Conservation (phyloP, 37 sponge, comb jelly and placozoan genomes). For the Trichoplax adhaerens region DNA sequence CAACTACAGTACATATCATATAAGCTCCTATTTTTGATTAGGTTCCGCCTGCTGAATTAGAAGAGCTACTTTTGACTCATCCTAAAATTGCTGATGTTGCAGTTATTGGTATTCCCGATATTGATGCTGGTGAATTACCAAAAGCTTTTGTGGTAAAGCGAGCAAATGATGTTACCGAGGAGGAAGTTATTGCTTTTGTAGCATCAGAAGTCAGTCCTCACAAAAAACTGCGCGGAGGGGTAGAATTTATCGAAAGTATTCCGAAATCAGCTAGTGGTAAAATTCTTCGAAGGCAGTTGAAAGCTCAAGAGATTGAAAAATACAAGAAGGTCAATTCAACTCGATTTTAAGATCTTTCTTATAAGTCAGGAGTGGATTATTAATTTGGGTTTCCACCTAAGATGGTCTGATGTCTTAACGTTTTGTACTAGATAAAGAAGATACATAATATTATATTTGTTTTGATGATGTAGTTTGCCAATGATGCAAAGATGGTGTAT, state of each 20-base stretch:
- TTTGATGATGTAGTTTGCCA: too few relatives aligned
- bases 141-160: conserved; percentile 63
- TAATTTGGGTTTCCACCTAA: too few relatives aligned
- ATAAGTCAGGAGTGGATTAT: too few relatives aligned
- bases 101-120: conserved; percentile 61
- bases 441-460: too few relatives aligned
- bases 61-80: conserved; percentile 50
- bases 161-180: conserved; percentile 21
- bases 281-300: conserved; percentile 39
- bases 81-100: conserved; percentile 67
- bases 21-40: not conserved
- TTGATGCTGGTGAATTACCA: conserved; percentile 62
- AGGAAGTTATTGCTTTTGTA: conserved; percentile 35
- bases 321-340: too few relatives aligned
- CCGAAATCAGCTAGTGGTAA: conserved; percentile 81
- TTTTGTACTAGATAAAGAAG: too few relatives aligned
- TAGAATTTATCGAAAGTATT: conserved; percentile 44
- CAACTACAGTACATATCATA: too few relatives aligned
- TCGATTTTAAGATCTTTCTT: too few relatives aligned
- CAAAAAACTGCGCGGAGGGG: conserved; percentile 61
- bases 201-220: conserved; percentile 30
- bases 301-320: too few relatives aligned
- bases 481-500: too few relatives aligned
- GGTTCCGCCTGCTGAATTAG: conserved; percentile 85
- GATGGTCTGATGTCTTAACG: too few relatives aligned